Conservation (phyloP, 2,888 invertebrate species). For the Drosophila suboccidentalis region DNA sequence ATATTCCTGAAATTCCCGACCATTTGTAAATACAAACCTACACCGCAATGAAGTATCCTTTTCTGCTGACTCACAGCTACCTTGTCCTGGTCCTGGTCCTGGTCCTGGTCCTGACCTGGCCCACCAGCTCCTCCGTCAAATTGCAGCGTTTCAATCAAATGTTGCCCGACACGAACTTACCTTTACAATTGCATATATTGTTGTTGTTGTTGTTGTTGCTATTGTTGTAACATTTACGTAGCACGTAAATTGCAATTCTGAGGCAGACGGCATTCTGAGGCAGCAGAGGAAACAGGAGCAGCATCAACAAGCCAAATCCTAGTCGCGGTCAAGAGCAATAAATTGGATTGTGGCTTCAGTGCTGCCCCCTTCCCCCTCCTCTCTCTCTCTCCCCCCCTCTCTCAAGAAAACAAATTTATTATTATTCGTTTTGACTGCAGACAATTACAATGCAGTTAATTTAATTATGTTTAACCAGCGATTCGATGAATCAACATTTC, state of each 20-base stretch:
- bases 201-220: conserved; percentile 23
- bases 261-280: conserved; percentile 36
- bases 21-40: conserved; percentile 29
- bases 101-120: too few relatives aligned
- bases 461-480: conserved; percentile 55
- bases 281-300: conserved; percentile 16
- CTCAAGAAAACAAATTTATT: conserved; percentile 54
- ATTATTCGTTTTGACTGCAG: conserved; percentile 49
- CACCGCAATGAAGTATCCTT: conserved; percentile 39
- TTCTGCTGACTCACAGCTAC: conserved; percentile 4
- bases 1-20: conserved; percentile 64
- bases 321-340: conserved; percentile 73
- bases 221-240: conserved; percentile 60
- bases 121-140: conserved; percentile 30
- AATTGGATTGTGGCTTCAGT: conserved; percentile 66
- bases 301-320: conserved; percentile 49
- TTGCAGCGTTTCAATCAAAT: conserved; percentile 72
- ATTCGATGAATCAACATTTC: conserved; percentile 26
- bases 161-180: conserved; percentile 36
- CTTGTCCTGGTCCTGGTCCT: not conserved
- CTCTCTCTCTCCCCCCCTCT: not conserved
- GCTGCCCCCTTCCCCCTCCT: not conserved
- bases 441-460: conserved; percentile 62
- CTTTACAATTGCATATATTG: conserved; percentile 33
- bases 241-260: conserved; percentile 72